These are phyloP conservation scores for Girardinus metallicus DNA, from an alignment of 2,797 vertebrate species.

Conservation along the genomic window DNA sequence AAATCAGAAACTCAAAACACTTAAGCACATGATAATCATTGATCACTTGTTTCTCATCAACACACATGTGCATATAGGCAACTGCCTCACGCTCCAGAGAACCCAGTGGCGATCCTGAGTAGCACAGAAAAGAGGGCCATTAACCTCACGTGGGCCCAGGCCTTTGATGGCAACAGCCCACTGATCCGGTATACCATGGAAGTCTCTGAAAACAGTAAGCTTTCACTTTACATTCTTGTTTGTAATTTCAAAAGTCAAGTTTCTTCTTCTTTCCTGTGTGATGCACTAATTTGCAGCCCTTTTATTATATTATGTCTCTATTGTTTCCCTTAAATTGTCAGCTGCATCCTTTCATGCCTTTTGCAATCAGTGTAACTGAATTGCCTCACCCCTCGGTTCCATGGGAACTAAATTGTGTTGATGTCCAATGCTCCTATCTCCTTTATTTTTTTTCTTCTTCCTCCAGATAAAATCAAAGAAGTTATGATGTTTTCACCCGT, in stretches of 20 bases:
- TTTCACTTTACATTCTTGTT: constrained; percentile 25
- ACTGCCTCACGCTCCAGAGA: constrained; percentile 93
- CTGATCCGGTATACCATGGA: constrained; percentile 92
- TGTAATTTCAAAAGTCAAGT: constrained; percentile 20
- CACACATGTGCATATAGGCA: constrained; percentile 81
- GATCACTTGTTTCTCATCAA: constrained; percentile 28
- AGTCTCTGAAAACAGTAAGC: constrained; percentile 98
- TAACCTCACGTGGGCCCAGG: constrained; percentile 94
- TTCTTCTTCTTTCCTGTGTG: constrained; percentile 8
- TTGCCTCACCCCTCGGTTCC: constrained; percentile 30
- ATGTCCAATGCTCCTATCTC: constrained; percentile 42
- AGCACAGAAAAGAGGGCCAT: constrained; percentile 88
- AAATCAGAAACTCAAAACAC: not conserved
- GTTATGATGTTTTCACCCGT: constrained; percentile 37
- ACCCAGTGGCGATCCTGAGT: constrained; percentile 86
- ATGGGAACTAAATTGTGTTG: constrained; percentile 32
- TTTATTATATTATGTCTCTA: constrained; percentile 43
- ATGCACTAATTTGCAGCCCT: constrained; percentile 27
- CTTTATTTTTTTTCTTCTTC: not conserved
- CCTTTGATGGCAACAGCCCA: constrained; percentile 97
- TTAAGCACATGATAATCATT: not conserved
- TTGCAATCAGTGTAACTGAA: constrained; percentile 39
- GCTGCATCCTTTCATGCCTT: constrained; percentile 31
- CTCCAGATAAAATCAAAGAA: constrained; percentile 56
- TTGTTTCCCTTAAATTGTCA: constrained; percentile 38